Percentiles rank a stretch among this genome's conserved stretches.
Conservation (phyloP, 1,140 invertebrate genomes). For the Panulirus ornatus region DNA sequence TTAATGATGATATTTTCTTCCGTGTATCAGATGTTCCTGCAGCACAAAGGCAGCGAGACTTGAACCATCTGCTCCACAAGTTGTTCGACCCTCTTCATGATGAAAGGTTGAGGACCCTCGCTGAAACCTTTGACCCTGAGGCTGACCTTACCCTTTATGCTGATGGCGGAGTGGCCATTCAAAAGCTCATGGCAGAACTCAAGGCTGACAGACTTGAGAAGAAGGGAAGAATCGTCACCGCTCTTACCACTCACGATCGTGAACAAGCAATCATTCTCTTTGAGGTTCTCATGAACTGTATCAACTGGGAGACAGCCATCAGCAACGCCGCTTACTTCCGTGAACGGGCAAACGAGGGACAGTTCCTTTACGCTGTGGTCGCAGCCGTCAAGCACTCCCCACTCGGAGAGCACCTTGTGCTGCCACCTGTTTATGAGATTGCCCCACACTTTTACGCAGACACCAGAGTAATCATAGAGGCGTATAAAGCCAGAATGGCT, state of each 20-base stretch:
- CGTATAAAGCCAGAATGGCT: constrained; percentile 25
- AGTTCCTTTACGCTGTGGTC: constrained; percentile 9
- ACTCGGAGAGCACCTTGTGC: constrained; percentile 16
- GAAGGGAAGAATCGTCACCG: constrained; percentile 38
- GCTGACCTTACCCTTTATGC: background rate
- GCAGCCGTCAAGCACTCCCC: constrained; percentile 36
- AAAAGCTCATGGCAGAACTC: constrained; percentile 19
- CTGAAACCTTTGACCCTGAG: constrained; percentile 29
- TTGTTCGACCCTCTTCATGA: constrained; percentile 33
- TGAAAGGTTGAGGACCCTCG: background rate
- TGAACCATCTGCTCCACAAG: constrained; percentile 38
- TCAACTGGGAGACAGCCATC: constrained; percentile 8
- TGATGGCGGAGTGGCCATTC: constrained; percentile 23
- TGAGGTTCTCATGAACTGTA: constrained; percentile 27
- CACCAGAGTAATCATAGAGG: constrained; percentile 21
- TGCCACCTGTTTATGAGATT: constrained; percentile 16
- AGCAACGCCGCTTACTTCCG: constrained; percentile 12
- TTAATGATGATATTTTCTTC: background rate
- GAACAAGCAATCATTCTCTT: constrained; percentile 44
- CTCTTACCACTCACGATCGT: constrained; percentile 29
- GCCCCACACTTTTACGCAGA: constrained; percentile 18
- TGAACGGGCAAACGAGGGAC: background rate
- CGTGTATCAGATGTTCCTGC: background rate
- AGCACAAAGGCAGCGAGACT: constrained; percentile 39
- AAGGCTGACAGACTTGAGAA: constrained; percentile 37